Conservation (phyloP, 2,113 vertebrate species). For the Peromyscus polionotus region DNA sequence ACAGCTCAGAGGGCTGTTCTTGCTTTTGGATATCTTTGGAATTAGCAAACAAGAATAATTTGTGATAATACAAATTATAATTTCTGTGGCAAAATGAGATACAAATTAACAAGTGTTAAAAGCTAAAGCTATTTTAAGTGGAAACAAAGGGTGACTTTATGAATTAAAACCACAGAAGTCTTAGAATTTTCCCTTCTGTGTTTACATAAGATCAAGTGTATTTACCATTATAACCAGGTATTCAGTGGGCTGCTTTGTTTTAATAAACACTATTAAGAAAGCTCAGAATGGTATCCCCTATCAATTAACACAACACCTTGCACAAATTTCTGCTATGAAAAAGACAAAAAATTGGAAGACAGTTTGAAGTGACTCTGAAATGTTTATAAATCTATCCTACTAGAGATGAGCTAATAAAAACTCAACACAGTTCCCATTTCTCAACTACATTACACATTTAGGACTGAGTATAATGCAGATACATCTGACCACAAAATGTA, state of each 20-base stretch:
- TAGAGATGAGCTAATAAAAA: constrained; percentile 50
- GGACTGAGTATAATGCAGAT: not conserved
- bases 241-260: not conserved
- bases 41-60: constrained; percentile 89
- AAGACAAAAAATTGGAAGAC: constrained; percentile 47
- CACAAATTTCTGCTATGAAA: constrained; percentile 69
- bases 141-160: constrained; percentile 3
- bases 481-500: constrained; percentile 41
- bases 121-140: not conserved
- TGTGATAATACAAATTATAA: constrained; percentile 73
- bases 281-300: not conserved
- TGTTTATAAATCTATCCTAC: constrained; percentile 50
- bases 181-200: not conserved
- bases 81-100: constrained; percentile 57
- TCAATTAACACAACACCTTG: constrained; percentile 49
- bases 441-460: constrained; percentile 37
- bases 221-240: not conserved
- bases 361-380: constrained; percentile 66
- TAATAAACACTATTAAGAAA: constrained; percentile 38
- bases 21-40: constrained; percentile 90
- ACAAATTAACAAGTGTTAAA: constrained; percentile 34
- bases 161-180: constrained; percentile 57
- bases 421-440: constrained; percentile 52
- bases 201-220: rapidly evolving
- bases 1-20: constrained; percentile 86